Conservation (phyloP, 2,113 vertebrate species). For the Dromas ardeola region DNA sequence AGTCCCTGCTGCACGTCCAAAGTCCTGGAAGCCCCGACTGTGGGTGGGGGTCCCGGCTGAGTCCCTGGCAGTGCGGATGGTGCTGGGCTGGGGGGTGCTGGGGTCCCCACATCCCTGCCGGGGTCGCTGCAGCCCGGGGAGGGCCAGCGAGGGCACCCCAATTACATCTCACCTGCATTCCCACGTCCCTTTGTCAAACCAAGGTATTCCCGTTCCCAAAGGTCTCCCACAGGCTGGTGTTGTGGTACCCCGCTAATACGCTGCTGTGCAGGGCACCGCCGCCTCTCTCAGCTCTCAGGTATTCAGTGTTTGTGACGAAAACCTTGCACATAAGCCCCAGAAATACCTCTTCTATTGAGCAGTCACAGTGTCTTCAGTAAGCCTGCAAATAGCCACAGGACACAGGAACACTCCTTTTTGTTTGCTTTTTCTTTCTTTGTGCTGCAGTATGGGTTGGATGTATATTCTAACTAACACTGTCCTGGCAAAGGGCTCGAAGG, state of each 20-base stretch:
- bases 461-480: background rate
- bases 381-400: background rate
- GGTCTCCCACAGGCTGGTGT: fast-evolving
- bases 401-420: background rate
- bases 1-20: fast-evolving
- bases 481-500: background rate
- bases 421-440: background rate
- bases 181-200: fast-evolving
- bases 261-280: too few species aligned
- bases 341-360: background rate
- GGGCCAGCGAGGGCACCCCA: background rate
- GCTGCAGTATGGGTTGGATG: background rate
- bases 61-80: fast-evolving
- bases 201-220: background rate
- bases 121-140: background rate
- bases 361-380: background rate
- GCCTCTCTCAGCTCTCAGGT: background rate
- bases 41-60: fast-evolving
- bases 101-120: background rate
- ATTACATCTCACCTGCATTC: background rate
- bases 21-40: background rate
- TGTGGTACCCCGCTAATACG: fast-evolving
- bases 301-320: background rate
- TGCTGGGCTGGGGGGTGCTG: background rate
- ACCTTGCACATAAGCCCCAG: background rate